Percentiles rank a stretch among this genome's conserved stretches.
Conservation (phyloP, 2,797 vertebrate species). For the Rhynchonycteris naso region DNA sequence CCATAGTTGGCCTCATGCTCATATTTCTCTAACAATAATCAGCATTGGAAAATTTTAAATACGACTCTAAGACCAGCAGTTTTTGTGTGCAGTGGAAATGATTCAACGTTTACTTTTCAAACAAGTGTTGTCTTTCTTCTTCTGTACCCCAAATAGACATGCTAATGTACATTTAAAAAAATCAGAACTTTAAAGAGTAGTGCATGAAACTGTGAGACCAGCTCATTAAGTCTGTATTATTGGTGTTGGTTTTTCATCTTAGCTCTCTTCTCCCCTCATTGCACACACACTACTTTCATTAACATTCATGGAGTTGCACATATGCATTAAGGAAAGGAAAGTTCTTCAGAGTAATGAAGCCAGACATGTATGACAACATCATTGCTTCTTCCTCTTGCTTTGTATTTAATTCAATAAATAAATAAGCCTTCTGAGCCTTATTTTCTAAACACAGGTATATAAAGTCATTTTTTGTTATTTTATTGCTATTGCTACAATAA, state of each 20-base stretch:
- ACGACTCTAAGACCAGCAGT: not conserved
- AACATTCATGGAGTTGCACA: conserved; percentile 15
- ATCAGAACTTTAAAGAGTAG: conserved; percentile 32
- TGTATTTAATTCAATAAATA: not conserved
- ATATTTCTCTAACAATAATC: not conserved
- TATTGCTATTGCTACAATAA: not conserved
- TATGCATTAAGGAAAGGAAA: conserved; percentile 34
- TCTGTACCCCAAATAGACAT: not conserved
- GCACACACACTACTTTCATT: conserved; percentile 53
- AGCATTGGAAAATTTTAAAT: not conserved
- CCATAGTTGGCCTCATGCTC: no score
- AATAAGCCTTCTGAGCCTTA: not conserved
- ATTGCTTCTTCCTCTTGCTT: not conserved
- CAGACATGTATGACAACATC: conserved; percentile 2
- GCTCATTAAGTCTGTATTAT: conserved; percentile 51
- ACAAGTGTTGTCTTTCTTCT: not conserved
- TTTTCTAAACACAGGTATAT: not conserved
- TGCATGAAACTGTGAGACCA: not conserved
- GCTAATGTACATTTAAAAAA: conserved; percentile 1
- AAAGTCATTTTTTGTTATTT: not conserved
- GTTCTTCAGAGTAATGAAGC: conserved; percentile 49
- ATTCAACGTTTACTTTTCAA: conserved; percentile 8
- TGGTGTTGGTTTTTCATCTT: conserved; percentile 61
- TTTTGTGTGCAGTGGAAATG: not conserved
- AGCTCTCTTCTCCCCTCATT: conserved; percentile 61